Conservation (phyloP, 2,797 vertebrate genomes). For the Neopelma chrysocephalum region DNA sequence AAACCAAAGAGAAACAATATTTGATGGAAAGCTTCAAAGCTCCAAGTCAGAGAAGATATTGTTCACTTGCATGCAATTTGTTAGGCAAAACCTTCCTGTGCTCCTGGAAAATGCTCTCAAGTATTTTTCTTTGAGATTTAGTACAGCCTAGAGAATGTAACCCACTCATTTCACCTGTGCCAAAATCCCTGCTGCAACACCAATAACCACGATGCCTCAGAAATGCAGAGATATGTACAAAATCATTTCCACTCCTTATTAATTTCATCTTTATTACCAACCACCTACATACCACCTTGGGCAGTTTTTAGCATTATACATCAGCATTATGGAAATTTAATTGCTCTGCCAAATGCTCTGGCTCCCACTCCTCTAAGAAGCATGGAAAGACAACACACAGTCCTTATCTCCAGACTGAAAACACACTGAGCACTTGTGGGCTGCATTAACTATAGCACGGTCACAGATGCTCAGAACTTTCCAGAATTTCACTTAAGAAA, state of each 20-base stretch:
- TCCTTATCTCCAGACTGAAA: neutral
- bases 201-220: neutral
- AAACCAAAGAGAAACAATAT: neutral
- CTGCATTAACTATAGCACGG: neutral
- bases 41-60: neutral
- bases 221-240: neutral
- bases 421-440: neutral
- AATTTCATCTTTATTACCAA: constrained; percentile 3
- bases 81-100: neutral
- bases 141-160: neutral
- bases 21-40: neutral
- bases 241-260: neutral
- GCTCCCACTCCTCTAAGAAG: neutral
- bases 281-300: neutral
- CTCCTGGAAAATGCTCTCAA: neutral
- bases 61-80: neutral
- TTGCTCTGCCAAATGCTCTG: neutral
- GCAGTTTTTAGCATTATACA: neutral
- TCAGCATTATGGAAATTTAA: constrained; percentile 5
- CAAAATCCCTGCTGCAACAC: neutral
- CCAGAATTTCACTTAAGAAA: neutral
- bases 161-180: neutral
- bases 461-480: neutral
- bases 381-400: neutral
- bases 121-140: neutral